These are phyloP conservation scores for Carollia perspicillata DNA, from an alignment of 2,113 vertebrate genomes.

Conservation along the genomic window DNA sequence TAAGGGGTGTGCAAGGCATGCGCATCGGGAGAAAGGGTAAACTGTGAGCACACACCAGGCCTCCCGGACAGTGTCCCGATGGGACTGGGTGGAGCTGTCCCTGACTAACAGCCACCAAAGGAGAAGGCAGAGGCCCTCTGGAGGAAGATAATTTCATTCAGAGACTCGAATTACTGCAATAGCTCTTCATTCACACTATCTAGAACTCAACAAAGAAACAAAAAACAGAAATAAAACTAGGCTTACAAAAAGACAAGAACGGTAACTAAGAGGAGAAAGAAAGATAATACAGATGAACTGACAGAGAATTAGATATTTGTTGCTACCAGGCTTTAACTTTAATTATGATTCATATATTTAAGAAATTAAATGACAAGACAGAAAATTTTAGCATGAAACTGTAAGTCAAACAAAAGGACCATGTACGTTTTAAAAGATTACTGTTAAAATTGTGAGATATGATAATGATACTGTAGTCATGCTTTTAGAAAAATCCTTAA, in stretches of 20 bases:
- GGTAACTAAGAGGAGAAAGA: neutral
- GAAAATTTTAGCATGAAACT: neutral
- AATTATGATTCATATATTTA: neutral
- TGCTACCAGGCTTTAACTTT: neutral
- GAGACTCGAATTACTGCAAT: neutral
- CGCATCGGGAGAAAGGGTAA: neutral
- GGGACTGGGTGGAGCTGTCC: neutral
- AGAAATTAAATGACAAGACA: neutral
- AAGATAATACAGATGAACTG: neutral
- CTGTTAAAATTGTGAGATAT: neutral
- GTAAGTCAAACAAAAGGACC: neutral
- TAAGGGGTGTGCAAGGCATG: neutral
- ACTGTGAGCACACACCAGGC: neutral
- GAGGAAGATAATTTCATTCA: neutral
- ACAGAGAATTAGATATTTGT: neutral
- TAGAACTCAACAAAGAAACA: neutral
- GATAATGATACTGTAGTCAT: neutral
- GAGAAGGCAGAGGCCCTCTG: neutral
- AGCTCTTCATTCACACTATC: neutral
- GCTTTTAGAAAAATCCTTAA: conserved; percentile 8
- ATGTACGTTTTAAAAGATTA: neutral
- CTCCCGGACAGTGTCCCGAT: neutral
- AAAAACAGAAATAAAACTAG: neutral
- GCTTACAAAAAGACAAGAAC: neutral
- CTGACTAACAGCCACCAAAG: neutral